Base-by-base conservation (phyloP, 2,113 vertebrate species). In the Macroglossus sobrinus region DNA sequence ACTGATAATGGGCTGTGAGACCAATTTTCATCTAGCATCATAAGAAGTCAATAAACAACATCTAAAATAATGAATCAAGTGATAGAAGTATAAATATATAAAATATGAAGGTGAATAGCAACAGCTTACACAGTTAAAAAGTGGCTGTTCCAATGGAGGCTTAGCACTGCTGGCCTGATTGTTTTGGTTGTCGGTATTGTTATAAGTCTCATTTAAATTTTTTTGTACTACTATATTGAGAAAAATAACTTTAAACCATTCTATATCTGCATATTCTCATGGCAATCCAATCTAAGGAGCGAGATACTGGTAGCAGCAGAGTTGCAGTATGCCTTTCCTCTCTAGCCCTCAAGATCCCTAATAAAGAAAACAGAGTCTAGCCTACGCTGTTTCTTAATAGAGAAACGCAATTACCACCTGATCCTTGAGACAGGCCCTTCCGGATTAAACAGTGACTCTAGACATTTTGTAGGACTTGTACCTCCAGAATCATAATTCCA, bases 211-310 rank as follows among this genome's bases (percentile, higher is more conserved):
- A 55, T 47, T 69, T 74, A 78, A 75, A 43, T 61, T 38, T 74
- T 75, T 81, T 80, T 91, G 11, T 76, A 78, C 69, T 84, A 43
- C 11, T 63, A 55, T 15, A 63, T 16, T 94, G 47, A 53, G 33
- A 81, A 84, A 91, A 85, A 80, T 84, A 79, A 89, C 43, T 85
- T 57, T 59, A 89, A 85, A 57, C 16, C 50, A 74, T 57, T 85
- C 5, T 80, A 64, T 55, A 38, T 33, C 50, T 74, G 81, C 15
- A 53, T 64, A 53, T 35, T 82, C 45, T 66, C 66, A 35, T 91
- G 45, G 72, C 21, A 7, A 90, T 61, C 57, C 11, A 59, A 50
- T 53, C 68, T 26, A 92, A 94, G 40, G 59, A 89, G 61, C 6
- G 55, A 55, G 24, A 80, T 24, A 89, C 3, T 50, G 38, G 11